Evolutionary conservation across 2,797 vertebrate species (phyloP).

Genomic region (Coendou prehensilis): DNA sequence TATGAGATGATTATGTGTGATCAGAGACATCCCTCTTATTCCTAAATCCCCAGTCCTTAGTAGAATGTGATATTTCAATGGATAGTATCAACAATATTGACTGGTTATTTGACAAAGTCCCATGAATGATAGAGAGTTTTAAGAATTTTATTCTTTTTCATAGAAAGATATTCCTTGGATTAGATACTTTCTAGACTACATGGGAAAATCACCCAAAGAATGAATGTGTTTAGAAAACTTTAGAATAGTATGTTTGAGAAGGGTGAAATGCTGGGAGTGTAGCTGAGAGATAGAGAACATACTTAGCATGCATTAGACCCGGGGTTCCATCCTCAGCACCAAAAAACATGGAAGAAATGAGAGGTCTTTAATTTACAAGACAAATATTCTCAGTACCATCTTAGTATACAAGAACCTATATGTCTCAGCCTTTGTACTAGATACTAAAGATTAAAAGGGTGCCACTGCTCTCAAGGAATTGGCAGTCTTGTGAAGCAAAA

Average conservation of each 20-base stretch:
- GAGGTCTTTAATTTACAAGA: not conserved
- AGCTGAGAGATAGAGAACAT: not conserved
- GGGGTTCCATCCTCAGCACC: not conserved
- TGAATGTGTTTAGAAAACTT: not conserved
- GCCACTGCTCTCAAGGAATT: not conserved
- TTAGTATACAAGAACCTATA: not conserved
- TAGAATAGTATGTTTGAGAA: not conserved
- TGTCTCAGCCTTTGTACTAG: not conserved
- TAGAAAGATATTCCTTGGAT: not conserved
- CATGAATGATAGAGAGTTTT: not conserved
- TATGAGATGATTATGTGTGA: not conserved
- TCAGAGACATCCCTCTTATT: not conserved
- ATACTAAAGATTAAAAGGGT: not conserved
- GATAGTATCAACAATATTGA: not conserved
- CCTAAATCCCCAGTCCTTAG: not conserved
- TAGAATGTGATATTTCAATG: not conserved
- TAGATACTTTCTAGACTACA: not conserved
- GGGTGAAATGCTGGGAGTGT: not conserved
- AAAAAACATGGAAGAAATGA: not conserved
- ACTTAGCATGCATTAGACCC: not conserved
- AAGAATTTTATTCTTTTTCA: not conserved
- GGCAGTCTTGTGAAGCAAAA: not conserved
- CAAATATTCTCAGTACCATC: not conserved
- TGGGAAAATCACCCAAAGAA: not conserved
- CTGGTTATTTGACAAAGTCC: not conserved